Evolutionary conservation across 2,113 vertebrate genomes (phyloP), one percentile per base, ranked within the genome.

Genomic region (Rutilus rutilus): DNA sequence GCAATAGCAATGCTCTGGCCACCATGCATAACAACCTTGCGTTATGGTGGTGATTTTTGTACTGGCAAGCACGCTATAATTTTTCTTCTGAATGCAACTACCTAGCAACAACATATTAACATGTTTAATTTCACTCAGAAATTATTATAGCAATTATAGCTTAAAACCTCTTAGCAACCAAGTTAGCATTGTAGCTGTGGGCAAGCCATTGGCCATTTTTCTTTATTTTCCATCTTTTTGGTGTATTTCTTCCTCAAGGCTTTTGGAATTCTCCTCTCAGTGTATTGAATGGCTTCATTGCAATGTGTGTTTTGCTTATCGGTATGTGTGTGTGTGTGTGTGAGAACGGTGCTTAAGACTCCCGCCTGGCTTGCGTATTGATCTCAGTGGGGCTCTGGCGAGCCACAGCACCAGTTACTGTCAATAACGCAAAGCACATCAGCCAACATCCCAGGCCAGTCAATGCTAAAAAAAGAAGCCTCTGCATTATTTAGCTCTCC

Each of bases 381-480:
- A 94, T 94, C 93, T 93, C 86, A 78, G 91, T 89, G 91, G 92
- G 90, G 91, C 93, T 94, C 89, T 92, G 92, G 93, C 93, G 92
- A 93, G 91, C 52, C 92, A 85, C 91, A 89, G 87, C 91, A 91
- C 89, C 84, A 87, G 91, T 87, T 90, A 82, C 86, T 90, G 91
- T 94, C 93, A 50, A 93, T 94, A 91, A 86, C 71, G 87, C 90
- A 57, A 14, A 74, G 65, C 57, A 92, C 85, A 93, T 93, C 93
- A 92, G 87, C 89, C 83, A 87, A 90, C 85, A 90, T 89, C 90
- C 83, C 88, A 87, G 89, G 90, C 92, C 90, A 90, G 91, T 89
- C 87, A 90, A 93, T 92, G 87, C 76, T 86, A 77, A 54, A 88
- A 87, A 89, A 74, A 57, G 89, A 74, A 23, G 89, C 89, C 87